Conservation (phyloP, 2,113 vertebrate genomes). For the Anthoscopus minutus region DNA sequence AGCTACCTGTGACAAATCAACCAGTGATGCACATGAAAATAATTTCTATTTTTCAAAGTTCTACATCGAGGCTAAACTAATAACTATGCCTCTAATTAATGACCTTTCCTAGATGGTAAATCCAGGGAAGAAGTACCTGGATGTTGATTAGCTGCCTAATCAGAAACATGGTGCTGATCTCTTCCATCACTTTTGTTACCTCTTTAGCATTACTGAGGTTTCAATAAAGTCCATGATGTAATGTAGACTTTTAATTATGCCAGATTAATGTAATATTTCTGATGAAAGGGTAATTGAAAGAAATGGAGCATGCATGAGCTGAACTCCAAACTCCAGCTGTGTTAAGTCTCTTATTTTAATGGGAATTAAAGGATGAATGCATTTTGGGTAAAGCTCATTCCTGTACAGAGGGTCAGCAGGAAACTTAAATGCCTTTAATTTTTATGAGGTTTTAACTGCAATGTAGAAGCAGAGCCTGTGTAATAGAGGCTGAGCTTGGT, state of each 20-base stretch:
- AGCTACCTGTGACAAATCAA: neutral
- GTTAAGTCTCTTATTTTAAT: conserved; percentile 11
- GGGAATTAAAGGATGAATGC: neutral
- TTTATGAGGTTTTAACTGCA: conserved; percentile 5
- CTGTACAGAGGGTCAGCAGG: neutral
- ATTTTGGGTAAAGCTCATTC: neutral
- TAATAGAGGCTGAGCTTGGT: neutral
- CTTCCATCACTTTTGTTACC: neutral
- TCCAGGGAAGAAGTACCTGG: neutral
- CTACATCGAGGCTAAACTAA: neutral
- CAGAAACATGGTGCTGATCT: neutral
- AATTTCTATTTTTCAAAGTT: neutral
- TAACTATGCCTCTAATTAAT: neutral
- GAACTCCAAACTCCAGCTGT: neutral
- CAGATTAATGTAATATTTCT: conserved; percentile 50
- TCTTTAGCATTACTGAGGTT: neutral
- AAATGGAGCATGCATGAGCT: conserved; percentile 24
- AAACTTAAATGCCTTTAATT: neutral
- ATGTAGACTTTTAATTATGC: conserved; percentile 26
- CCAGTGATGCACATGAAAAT: neutral
- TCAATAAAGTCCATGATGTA: neutral
- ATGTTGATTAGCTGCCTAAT: conserved; percentile 11
- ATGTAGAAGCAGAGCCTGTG: neutral
- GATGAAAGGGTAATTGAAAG: conserved; percentile 46
- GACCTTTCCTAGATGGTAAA: neutral